phyloP scores from a whole-genome alignment of 2,888 invertebrate genomes.

The Caradrina kadenii region DNA sequence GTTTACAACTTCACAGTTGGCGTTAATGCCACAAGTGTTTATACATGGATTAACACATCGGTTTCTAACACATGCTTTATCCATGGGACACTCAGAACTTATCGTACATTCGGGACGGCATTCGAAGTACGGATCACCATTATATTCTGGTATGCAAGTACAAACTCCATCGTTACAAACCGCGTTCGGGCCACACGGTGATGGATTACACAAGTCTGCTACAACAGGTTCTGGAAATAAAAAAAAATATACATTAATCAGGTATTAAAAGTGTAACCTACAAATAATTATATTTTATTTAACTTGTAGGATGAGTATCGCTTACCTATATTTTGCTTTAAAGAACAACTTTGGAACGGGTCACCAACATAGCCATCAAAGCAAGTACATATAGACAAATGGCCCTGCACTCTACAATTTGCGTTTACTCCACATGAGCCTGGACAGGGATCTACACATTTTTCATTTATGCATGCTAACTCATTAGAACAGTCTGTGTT shows the following conservation, averaged over 20 bases:
- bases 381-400: constrained; percentile 95
- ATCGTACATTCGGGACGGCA: constrained; percentile 94
- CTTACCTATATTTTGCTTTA: constrained; percentile 90
- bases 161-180: constrained; percentile 91
- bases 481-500: constrained; percentile 94
- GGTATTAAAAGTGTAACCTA: neutral
- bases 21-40: constrained; percentile 94
- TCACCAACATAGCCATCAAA: constrained; percentile 93
- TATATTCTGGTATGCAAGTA: constrained; percentile 91
- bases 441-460: constrained; percentile 94
- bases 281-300: neutral
- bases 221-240: constrained; percentile 75
- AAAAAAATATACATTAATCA: neutral
- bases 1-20: constrained; percentile 93
- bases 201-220: constrained; percentile 91
- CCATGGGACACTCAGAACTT: constrained; percentile 93
- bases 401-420: constrained; percentile 93
- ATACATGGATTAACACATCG: constrained; percentile 94
- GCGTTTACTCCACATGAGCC: constrained; percentile 94
- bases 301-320: neutral
- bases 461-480: constrained; percentile 93
- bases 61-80: constrained; percentile 93
- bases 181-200: constrained; percentile 92
- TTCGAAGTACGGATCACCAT: constrained; percentile 92
- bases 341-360: constrained; percentile 93